Evolutionary conservation across 2,888 invertebrate species (phyloP).

Genomic region (Capitulum mitella): DNA sequence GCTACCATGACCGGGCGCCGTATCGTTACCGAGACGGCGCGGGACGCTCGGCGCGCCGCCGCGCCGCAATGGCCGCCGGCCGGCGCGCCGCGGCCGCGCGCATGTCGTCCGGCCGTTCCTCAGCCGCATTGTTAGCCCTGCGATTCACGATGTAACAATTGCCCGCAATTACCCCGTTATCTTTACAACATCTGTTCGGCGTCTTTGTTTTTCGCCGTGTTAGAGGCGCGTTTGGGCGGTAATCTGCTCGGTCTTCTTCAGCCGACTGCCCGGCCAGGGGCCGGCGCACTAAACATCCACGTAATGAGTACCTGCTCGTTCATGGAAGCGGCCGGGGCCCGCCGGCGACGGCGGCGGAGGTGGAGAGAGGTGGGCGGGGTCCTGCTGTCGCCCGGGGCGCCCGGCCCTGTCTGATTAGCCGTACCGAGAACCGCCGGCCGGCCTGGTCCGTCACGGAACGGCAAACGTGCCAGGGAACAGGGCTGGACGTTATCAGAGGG

Average conservation of each 20-base stretch:
- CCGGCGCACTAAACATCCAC: background rate
- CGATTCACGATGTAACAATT: slow-evolving; percentile 4
- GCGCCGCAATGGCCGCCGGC: background rate
- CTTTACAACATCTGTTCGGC: background rate
- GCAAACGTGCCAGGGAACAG: no score
- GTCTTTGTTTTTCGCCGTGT: background rate
- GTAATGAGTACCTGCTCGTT: background rate
- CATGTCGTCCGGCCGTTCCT: background rate
- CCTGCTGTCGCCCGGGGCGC: background rate
- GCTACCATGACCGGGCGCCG: background rate
- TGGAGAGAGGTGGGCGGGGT: background rate
- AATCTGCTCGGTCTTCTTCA: background rate
- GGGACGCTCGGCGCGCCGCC: background rate
- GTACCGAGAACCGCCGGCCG: no score
- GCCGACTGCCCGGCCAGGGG: background rate
- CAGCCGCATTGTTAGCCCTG: background rate
- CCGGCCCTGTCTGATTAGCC: background rate
- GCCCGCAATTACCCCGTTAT: slow-evolving; percentile 5
- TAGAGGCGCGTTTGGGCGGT: background rate
- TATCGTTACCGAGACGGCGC: background rate
- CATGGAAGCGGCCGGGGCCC: background rate
- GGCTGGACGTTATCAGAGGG: no score
- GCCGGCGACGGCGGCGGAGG: background rate
- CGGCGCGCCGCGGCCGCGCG: background rate
- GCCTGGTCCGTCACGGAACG: no score